A percentile compares a stretch with the other conserved stretches of the same genome.
These are phyloP conservation scores for Tuberolachnus salignus DNA, from an alignment of 2,888 invertebrate species.

Conservation along the genomic window DNA sequence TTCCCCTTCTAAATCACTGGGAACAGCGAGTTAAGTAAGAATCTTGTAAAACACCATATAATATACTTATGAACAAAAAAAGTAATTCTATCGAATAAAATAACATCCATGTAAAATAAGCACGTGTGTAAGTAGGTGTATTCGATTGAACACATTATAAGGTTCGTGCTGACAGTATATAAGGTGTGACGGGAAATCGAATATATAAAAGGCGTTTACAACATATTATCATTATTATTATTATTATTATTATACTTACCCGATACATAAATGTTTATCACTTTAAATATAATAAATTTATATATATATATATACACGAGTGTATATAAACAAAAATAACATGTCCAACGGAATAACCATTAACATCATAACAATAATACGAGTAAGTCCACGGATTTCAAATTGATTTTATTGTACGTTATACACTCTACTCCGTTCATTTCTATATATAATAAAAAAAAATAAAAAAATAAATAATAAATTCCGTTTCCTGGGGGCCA, in stretches of 20 bases:
- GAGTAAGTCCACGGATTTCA: too few relatives aligned
- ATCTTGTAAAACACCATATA: too few relatives aligned
- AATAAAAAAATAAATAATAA: too few relatives aligned
- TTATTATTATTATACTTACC: slow-evolving; percentile 1
- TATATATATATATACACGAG: neutral
- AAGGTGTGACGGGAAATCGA: slow-evolving; percentile 1
- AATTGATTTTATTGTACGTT: too few relatives aligned
- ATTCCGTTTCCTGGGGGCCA: too few relatives aligned
- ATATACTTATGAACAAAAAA: too few relatives aligned
- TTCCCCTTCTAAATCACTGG: too few relatives aligned
- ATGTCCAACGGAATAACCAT: neutral
- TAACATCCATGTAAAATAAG: neutral
- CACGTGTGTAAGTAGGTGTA: neutral
- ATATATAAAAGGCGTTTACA: slow-evolving; percentile 3
- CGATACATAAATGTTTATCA: neutral
- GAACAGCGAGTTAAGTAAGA: too few relatives aligned
- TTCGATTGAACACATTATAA: neutral
- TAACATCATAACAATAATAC: too few relatives aligned
- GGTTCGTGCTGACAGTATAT: slow-evolving; percentile 6
- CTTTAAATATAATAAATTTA: neutral
- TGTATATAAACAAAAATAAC: neutral
- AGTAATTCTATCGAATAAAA: neutral
- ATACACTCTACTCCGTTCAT: too few relatives aligned
- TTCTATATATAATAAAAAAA: too few relatives aligned
- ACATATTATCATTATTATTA: neutral